A percentile compares a stretch with the other conserved stretches of the same genome.
Evolutionary conservation across 2,797 vertebrate species (phyloP).

Genomic region (Morus bassanus): DNA sequence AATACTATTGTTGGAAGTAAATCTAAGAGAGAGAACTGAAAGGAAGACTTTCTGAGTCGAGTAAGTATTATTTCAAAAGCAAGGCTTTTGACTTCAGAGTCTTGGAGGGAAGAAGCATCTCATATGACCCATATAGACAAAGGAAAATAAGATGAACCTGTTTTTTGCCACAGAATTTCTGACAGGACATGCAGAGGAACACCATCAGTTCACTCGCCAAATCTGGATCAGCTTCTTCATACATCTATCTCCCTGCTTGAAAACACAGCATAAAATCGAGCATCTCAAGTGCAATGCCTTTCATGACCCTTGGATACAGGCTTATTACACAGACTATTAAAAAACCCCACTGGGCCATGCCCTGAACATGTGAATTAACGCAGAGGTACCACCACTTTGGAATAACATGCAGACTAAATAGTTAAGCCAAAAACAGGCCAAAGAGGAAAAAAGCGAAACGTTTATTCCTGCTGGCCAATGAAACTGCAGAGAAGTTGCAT

Average conservation of each 20-base stretch:
- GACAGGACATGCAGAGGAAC: neutral
- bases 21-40: neutral
- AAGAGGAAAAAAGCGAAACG: neutral
- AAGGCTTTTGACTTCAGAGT: neutral
- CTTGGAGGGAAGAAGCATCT: neutral
- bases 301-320: neutral
- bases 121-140: neutral
- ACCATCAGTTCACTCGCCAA: neutral
- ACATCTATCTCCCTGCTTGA: neutral
- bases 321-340: neutral
- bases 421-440: neutral
- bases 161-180: neutral
- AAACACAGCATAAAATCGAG: rapidly evolving
- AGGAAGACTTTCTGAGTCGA: neutral
- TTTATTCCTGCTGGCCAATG: neutral
- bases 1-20: neutral
- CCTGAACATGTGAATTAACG: neutral
- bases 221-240: neutral
- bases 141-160: neutral
- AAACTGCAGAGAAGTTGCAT: neutral
- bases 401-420: neutral
- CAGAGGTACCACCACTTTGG: neutral
- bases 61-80: neutral
- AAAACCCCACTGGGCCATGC: neutral
- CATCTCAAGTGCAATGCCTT: neutral